Conservation (phyloP, 1,140 invertebrate genomes). For the Bombus impatiens region DNA sequence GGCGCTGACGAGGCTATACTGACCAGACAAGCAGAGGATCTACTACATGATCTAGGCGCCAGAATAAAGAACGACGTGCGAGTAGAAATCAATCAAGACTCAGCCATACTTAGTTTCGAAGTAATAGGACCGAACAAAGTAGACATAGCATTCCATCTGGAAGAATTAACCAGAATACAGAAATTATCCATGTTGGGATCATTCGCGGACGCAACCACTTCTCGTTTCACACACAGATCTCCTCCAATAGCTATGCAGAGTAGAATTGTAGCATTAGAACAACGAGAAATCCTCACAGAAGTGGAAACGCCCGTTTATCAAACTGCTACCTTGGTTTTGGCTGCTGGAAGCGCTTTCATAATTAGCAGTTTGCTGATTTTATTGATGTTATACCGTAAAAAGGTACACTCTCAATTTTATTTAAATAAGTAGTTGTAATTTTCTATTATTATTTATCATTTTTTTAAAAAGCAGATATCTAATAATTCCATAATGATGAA, state of each 20-base stretch:
- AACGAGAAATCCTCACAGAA: constrained; percentile 87
- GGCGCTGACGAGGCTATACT: constrained; percentile 82
- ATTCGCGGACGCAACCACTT: constrained; percentile 86
- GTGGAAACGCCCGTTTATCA: constrained; percentile 87
- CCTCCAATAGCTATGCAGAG: constrained; percentile 78
- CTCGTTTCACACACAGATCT: constrained; percentile 84
- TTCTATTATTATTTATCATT: neutral
- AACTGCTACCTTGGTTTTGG: constrained; percentile 87
- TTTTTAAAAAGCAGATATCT: too few relatives aligned
- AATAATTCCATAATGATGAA: too few relatives aligned
- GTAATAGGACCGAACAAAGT: constrained; percentile 86
- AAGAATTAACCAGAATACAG: constrained; percentile 84
- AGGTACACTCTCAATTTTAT: constrained; percentile 72
- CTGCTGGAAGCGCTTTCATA: constrained; percentile 87
- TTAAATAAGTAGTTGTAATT: neutral
- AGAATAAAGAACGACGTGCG: constrained; percentile 83
- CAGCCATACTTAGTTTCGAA: constrained; percentile 84
- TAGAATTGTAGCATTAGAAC: constrained; percentile 84
- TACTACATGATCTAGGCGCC: constrained; percentile 83
- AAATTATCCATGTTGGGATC: constrained; percentile 81
- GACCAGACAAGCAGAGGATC: constrained; percentile 81
- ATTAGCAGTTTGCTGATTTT: constrained; percentile 87
- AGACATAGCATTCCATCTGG: constrained; percentile 86
- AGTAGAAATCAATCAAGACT: constrained; percentile 83
- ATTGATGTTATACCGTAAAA: constrained; percentile 86